phyloP scores from a whole-genome alignment of 2,797 vertebrate species.

The Molossus alvarezi region DNA sequence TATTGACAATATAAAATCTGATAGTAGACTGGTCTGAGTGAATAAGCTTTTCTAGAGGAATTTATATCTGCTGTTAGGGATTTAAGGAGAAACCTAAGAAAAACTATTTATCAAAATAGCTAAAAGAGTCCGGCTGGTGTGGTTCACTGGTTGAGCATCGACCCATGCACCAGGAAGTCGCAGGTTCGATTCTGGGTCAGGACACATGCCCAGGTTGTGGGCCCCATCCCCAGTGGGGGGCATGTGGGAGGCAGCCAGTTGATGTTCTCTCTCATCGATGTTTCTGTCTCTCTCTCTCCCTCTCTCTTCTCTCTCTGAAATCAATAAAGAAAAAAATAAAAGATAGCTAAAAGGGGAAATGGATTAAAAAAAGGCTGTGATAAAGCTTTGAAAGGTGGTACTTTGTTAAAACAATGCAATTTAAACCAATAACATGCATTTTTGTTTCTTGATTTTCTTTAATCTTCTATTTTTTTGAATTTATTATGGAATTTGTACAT shows the following conservation, averaged over 20 bases:
- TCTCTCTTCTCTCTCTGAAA: too few relatives aligned
- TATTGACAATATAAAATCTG: constrained; percentile 49
- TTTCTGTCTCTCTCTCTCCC: too few relatives aligned
- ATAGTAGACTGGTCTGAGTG: neutral
- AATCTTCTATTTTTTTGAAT: neutral
- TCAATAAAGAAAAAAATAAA: neutral
- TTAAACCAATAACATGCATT: neutral
- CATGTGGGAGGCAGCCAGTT: too few relatives aligned
- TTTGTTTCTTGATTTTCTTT: constrained; percentile 47
- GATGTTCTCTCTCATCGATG: too few relatives aligned
- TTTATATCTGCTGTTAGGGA: neutral
- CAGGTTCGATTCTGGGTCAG: too few relatives aligned
- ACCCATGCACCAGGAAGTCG: too few relatives aligned
- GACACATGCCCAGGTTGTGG: too few relatives aligned
- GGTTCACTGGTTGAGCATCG: too few relatives aligned
- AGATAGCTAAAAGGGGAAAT: neutral
- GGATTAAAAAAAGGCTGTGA: neutral
- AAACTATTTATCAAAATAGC: neutral
- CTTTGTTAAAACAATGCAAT: neutral
- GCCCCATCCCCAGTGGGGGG: too few relatives aligned
- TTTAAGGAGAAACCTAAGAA: constrained; percentile 48
- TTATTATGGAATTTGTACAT: neutral
- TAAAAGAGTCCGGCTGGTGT: neutral
- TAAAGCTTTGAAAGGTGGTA: neutral
- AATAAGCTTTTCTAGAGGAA: constrained; percentile 24